Evolutionary conservation across 2,113 vertebrate species (phyloP), one percentile per base, ranked within the genome.

Genomic region (Thunnus maccoyii): DNA sequence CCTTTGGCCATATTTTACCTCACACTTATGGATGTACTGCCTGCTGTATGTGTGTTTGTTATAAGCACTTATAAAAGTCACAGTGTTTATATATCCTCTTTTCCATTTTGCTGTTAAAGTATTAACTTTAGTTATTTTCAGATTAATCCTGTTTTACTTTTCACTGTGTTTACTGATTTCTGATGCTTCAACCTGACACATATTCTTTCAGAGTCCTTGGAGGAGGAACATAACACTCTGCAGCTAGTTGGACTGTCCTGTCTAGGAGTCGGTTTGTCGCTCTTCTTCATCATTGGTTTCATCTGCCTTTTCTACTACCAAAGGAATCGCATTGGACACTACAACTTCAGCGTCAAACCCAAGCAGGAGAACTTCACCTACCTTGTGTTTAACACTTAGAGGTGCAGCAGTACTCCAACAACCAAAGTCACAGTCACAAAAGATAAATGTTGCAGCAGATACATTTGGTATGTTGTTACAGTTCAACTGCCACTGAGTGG

Each of bases 311-410:
- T 94, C 55, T 89, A 85, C 75, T 93, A 83, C 80, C 94, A 95
- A n/a, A 95, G 92, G 71, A 95, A 93, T 51, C 94, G 93, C 68
- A 92, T 95, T 3, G 94, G 94, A 72, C 85, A 91, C 82, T 95
- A 96, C 89, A 95, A 87, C 80, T 94, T 95, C 76, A 89, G 30
- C 8, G 32, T 71, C 71, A 94, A 91, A 66, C 87, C 95, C 46
- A 92, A 91, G 20, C 74, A 92, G 30, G 93, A 95, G 65, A 94
- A 91, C 71, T 93, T 94, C 82, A 94, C 92, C 47, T 93, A 94
- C 72, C 82, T 94, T 47, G 85, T 86, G 17, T 93, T 94, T 22
- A 74, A 92, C 58, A 85, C 93, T 11, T 96, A 91, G 47, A 1
- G 25, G 2, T 78, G 48, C 48, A 64, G 63, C 60, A 65, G 5